Conservation (phyloP, 92 coral and sea anemone genomes). For the Galaxea fascicularis region DNA sequence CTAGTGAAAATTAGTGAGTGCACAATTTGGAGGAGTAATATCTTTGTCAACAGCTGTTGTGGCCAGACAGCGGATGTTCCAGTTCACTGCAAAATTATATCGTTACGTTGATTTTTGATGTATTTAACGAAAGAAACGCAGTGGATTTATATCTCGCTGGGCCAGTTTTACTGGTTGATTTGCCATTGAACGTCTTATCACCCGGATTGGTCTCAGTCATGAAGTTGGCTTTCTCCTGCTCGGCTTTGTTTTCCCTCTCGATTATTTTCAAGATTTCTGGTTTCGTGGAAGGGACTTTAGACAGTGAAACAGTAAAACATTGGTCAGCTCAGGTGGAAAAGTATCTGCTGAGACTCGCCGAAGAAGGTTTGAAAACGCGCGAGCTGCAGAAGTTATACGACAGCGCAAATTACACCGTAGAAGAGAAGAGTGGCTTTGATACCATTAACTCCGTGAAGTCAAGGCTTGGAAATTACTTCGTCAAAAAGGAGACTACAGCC, state of each 20-base stretch:
- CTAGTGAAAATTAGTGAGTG: background rate
- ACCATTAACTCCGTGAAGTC: conserved; percentile 91
- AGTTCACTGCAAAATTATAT: conserved; percentile 2
- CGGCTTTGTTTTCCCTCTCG: background rate
- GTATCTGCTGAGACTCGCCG: conserved; percentile 83
- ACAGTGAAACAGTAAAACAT: conserved; percentile 61
- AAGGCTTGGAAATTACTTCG: conserved; percentile 91
- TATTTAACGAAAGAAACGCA: background rate
- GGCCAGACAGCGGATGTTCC: background rate
- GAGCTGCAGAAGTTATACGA: conserved; percentile 95
- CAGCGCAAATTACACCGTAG: conserved; percentile 86
- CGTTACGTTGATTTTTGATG: background rate
- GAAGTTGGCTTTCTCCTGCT: background rate
- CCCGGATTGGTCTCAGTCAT: background rate
- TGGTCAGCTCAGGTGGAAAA: conserved; percentile 92
- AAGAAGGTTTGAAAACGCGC: conserved; percentile 88
- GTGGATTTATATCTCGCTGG: background rate
- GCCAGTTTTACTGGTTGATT: background rate
- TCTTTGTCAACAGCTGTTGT: conserved; percentile 12
- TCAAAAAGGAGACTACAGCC: conserved; percentile 93
- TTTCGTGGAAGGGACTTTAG: conserved; percentile 57
- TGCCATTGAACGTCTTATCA: no score
- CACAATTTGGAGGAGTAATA: background rate
- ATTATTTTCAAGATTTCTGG: conserved; percentile 4
- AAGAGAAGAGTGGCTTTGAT: conserved; percentile 83